Evolutionary conservation across 92 coral and sea anemone species (phyloP), one percentile per base, ranked within the genome.

Genomic region (Umimayanthus kanabou): DNA sequence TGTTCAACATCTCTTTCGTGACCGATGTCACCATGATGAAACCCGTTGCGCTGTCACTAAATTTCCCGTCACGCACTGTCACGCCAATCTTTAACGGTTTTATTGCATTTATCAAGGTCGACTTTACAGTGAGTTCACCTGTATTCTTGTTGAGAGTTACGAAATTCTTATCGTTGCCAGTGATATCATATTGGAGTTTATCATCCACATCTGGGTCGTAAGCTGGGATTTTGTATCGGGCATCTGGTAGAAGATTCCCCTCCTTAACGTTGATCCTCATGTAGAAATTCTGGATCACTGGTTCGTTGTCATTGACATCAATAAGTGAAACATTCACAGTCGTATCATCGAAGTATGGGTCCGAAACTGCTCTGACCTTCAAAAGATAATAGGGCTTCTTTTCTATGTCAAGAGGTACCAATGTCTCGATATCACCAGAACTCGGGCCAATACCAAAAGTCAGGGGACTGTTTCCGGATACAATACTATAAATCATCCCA

Each of bases 181-280:
- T n/a, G 4, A 94, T 87, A 9, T 76, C 64, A 58, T 92, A 97
- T 5, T 64, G 67, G 49, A 97, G 93, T 74, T 20, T 85, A 43
- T 93, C 98, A 61, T 94, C 87, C 16, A 91, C 93, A 77, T 97
- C 99, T 7, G 99, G 99, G 74, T 97, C 99, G 72, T 91, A 95
- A 0, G 99, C 99, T 4, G 99, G 99, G 67, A 97, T 97, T 82
- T 69, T 89, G 72, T 90, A 92, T 43, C 77, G 90, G 9, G 96
- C 92, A 39, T 90, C 94, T 5, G 91, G 89, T 1, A 98, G 98
- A 8, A 95, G 92, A 37, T 76, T 87, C 1, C 89, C 95, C 40
- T 92, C 93, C 53, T 64, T 81, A n/a, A 94, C 94, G 49, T 97
- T 97, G 9, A 97, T 95, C 25, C 93, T 93, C 94, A 97, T 95